Conservation (phyloP, 2,888 invertebrate genomes). For the Ichneumoninae sp. region DNA sequence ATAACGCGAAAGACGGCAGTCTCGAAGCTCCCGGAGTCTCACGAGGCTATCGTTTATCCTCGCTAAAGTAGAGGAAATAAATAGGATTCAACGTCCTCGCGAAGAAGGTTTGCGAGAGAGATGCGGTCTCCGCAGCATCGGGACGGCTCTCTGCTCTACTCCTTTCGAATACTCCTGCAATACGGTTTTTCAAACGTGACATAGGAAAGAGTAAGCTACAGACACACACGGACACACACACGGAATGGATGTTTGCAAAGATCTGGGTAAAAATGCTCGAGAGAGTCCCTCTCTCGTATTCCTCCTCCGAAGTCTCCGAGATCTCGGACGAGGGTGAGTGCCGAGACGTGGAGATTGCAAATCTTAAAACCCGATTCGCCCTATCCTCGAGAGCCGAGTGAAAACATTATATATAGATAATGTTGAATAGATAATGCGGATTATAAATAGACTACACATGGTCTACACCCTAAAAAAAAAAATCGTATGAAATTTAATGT, state of each 20-base stretch:
- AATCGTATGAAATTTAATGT: too few species aligned
- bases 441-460: background rate
- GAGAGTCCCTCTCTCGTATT: conserved; percentile 6
- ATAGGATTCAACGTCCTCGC: conserved; percentile 70
- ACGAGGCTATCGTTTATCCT: conserved; percentile 72
- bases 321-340: conserved; percentile 12
- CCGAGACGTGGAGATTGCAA: conserved; percentile 73
- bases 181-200: conserved; percentile 42
- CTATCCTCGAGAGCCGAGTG: background rate
- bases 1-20: conserved; percentile 2
- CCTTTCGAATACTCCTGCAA: conserved; percentile 64
- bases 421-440: too few species aligned
- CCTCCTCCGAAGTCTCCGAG: background rate
- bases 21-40: conserved; percentile 14
- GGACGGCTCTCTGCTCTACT: conserved; percentile 30
- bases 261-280: conserved; percentile 32
- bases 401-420: too few species aligned
- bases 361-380: conserved; percentile 71
- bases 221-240: background rate
- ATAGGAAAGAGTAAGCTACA: conserved; percentile 12
- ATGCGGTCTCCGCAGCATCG: conserved; percentile 34
- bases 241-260: conserved; percentile 3
- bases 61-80: conserved; percentile 69
- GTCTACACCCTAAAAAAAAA: too few species aligned
- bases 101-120: conserved; percentile 44